Evolutionary conservation across 2,113 vertebrate species (phyloP).

Genomic region (Oncorhynchus nerka): DNA sequence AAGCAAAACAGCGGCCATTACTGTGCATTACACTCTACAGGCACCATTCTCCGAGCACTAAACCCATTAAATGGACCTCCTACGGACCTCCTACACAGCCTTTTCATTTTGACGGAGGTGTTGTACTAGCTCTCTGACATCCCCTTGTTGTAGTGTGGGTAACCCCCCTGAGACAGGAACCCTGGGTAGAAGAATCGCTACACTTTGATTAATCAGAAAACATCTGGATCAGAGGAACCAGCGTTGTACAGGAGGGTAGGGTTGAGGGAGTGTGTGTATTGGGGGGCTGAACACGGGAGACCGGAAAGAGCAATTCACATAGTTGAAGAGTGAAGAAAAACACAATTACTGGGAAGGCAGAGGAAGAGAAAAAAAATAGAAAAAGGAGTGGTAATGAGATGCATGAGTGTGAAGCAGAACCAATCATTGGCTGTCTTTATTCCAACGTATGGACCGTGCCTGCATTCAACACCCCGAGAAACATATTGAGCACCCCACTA

Average conservation of each 20-base stretch:
- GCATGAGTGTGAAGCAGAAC: neutral
- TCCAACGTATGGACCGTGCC: neutral
- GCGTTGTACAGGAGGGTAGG: neutral
- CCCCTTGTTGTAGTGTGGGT: neutral
- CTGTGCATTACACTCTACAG: neutral
- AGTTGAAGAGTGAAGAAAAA: neutral
- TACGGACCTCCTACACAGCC: neutral
- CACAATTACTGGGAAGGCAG: neutral
- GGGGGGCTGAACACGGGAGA: neutral
- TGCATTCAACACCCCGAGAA: neutral
- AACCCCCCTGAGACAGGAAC: neutral
- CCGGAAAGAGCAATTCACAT: neutral
- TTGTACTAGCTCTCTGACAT: neutral
- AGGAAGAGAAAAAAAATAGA: neutral
- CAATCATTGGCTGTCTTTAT: neutral
- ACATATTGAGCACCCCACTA: neutral
- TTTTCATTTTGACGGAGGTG: neutral
- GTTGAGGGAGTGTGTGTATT: neutral
- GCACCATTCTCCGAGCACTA: neutral
- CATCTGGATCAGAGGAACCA: neutral
- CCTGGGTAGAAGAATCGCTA: neutral
- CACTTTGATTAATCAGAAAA: constrained; percentile 4
- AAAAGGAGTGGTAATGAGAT: neutral
- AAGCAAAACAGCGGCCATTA: neutral
- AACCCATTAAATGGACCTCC: neutral